phyloP scores from a whole-genome alignment of 2,797 vertebrate genomes.

The Aldrovandia affinis region DNA sequence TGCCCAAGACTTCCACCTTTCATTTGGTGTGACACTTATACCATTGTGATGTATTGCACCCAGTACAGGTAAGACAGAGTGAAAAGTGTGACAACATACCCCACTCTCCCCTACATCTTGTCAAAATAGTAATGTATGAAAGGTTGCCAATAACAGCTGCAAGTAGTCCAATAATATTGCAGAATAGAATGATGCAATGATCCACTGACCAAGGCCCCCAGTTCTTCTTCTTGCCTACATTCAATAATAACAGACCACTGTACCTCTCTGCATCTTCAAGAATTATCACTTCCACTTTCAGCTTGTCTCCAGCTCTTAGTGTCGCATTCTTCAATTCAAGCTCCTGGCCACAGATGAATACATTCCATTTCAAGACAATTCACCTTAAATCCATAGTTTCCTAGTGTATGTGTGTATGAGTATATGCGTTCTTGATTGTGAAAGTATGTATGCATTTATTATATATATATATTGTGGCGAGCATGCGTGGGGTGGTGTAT shows the following conservation, averaged over 20 bases:
- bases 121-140: slow-evolving; percentile 2
- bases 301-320: slow-evolving; percentile 69
- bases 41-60: no score
- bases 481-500: no score
- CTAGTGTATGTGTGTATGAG: neutral
- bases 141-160: neutral
- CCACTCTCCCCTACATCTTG: no score
- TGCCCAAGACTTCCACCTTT: no score
- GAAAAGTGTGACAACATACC: no score
- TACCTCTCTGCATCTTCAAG: slow-evolving; percentile 62
- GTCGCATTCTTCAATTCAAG: slow-evolving; percentile 76
- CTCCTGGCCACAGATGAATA: slow-evolving; percentile 62
- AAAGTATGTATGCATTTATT: neutral
- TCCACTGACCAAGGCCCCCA: neutral
- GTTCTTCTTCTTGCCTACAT: neutral
- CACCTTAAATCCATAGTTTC: neutral
- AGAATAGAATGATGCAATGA: neutral
- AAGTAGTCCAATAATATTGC: neutral
- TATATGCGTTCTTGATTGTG: neutral
- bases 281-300: slow-evolving; percentile 82
- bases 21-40: no score
- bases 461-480: no score
- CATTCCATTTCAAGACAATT: neutral
- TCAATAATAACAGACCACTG: neutral
- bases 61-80: no score